Conservation (phyloP, 2,113 vertebrate species). For the Aplodontia rufa region DNA sequence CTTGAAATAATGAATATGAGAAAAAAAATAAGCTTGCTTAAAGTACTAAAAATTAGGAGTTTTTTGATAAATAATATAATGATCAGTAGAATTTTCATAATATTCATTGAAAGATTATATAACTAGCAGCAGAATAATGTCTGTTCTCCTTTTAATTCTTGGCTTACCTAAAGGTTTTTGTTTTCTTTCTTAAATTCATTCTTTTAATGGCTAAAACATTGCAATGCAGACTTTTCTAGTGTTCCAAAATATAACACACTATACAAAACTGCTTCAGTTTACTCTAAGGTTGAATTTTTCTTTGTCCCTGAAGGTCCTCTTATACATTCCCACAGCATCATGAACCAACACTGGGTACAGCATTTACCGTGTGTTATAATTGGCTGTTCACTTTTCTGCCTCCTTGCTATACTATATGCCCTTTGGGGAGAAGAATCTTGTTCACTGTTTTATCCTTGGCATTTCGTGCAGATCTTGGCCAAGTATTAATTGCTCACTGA, state of each 20-base stretch:
- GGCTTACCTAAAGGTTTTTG: neutral
- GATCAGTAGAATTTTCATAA: neutral
- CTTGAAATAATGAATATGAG: neutral
- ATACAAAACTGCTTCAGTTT: neutral
- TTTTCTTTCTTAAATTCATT: neutral
- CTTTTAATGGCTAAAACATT: neutral
- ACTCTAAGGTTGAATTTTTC: neutral
- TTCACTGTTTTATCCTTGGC: neutral
- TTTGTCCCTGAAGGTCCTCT: neutral
- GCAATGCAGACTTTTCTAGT: neutral
- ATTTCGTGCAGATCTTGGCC: neutral
- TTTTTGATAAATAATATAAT: slow-evolving; percentile 2
- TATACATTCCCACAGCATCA: neutral
- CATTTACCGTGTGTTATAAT: neutral
- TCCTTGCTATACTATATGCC: neutral
- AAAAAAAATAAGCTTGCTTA: neutral
- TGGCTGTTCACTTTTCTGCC: neutral
- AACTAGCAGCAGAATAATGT: neutral
- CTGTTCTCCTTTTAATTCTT: neutral
- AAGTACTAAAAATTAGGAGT: neutral
- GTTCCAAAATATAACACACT: neutral
- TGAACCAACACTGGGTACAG: neutral
- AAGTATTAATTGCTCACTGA: neutral
- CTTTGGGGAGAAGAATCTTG: neutral
- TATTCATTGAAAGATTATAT: neutral